phyloP scores from a whole-genome alignment of 2,797 vertebrate genomes.

The Fratercula arctica region DNA sequence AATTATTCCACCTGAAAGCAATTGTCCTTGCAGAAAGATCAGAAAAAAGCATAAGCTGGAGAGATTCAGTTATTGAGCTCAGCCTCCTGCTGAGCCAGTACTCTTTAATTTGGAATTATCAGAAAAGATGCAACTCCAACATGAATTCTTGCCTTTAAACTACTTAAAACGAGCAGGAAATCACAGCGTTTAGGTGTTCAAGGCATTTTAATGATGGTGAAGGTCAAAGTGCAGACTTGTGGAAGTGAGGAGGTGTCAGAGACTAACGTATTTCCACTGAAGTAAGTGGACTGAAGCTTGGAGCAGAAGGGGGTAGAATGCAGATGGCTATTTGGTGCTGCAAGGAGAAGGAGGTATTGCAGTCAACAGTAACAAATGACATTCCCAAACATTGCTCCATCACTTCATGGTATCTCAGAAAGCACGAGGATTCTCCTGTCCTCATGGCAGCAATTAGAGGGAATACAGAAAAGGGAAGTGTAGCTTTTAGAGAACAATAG shows the following conservation, averaged over 20 bases:
- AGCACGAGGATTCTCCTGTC: background rate
- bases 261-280: constrained; percentile 12
- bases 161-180: constrained; percentile 37
- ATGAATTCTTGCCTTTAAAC: constrained; percentile 12
- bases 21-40: background rate
- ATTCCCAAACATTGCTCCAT: background rate
- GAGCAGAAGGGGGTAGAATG: background rate
- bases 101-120: constrained; percentile 19
- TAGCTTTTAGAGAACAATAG: background rate
- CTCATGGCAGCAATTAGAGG: background rate
- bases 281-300: background rate
- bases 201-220: constrained; percentile 13
- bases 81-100: constrained; percentile 19
- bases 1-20: background rate
- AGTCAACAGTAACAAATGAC: background rate
- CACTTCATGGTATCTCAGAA: background rate
- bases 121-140: constrained; percentile 34
- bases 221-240: constrained; percentile 4
- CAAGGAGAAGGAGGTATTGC: background rate
- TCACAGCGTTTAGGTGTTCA: background rate
- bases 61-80: background rate
- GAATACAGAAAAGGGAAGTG: background rate
- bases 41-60: background rate
- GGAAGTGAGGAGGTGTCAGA: constrained; percentile 32
- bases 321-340: background rate